Base-by-base conservation (phyloP, 2,888 invertebrate species). In the Drosophila flavopinicola region DNA sequence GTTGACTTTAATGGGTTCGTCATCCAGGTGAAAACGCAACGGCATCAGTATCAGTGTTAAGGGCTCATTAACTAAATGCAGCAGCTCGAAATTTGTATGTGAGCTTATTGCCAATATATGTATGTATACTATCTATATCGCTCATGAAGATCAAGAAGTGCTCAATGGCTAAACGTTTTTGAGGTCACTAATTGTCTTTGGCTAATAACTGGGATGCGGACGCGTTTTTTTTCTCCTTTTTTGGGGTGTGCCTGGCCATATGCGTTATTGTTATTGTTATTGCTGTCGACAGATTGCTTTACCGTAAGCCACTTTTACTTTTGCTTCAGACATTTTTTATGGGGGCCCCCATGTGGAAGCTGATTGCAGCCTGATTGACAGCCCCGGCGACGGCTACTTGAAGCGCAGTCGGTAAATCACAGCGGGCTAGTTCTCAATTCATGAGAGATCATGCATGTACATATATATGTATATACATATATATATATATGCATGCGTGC, bases 251-350 rank as follows among this genome's bases (percentile, higher is more conserved):
- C 32, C 70, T 33, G 58, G 49, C 9, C 45, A 69, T 67, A 53
- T 42, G 33, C 67, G 39, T 27, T 44, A 39, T 47, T 66, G 44
- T 52, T 66, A 48, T 59, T 53, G 33, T 37, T 47, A 27, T 37
- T 49, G 56, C 24, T 41, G 42, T 54, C 23, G 47, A 38, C 47
- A 41, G 49, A 70, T 73, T 56, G 57, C 53, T 78, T 85, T 82
- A 79, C 85, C 73, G 83, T 85, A 85, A 82, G 79, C 85, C 79
- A 80, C 79, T 80, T 80, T 80, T 80, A 80, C 79, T 80, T 80
- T 80, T 79, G 63, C 30, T 69, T 44, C 78, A 75, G 79, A 78
- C 73, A 51, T 76, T 85, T 85, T 80, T 80, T 85, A 80, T 80
- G 68, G 80, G 80, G 68, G 80, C 77, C 77, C 66, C 65, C 79